Evolutionary conservation across 1,140 invertebrate species (phyloP), one percentile per base, ranked within the genome.

Genomic region (Ips typographus): DNA sequence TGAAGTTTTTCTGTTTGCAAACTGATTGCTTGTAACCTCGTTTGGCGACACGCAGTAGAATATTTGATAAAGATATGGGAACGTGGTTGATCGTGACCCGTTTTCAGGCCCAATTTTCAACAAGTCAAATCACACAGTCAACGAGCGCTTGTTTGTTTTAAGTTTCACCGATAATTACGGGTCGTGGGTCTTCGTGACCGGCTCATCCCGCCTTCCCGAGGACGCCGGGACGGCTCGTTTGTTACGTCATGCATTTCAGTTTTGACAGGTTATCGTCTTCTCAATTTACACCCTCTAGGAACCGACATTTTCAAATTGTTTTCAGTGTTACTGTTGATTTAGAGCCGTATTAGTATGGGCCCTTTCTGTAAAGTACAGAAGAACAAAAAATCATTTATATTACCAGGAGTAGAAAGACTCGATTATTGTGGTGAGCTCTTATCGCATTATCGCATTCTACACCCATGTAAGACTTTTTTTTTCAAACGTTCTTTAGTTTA

Each of bases 141-240:
- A 75, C 73, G 70, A 74, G 76, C 73, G 75, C 74, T 77, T 78
- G 77, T 78, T 78, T 78, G 77, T 78, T 78, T 49, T 78, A 77
- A 73, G 75, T 77, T 77, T 74, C 74, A 77, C 71, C 69, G 74
- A 75, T 78, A 78, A 78, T 78, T 78, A 78, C 76, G 77, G 72
- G 76, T 77, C 71, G 73, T 73, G 47, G 61, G 39, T n/a, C 7
- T 53, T 52, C 61, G 61, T 64, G 61, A 64, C 39, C 42, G 41
- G 5, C 42, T 37, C 61, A 39, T 39, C 53, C 53, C 38, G n/a
- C 53, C 53, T 49, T 49, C 44, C 44, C 22, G 44, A 49, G 44
- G 44, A 49, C 44, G 22, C 44, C 22, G 44, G 22, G 44, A 49
- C 44, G 22, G 22, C 22, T 49, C 44, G 44, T 49, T 49, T 49